Evolutionary conservation across 2,113 vertebrate genomes (phyloP), one percentile per base, ranked within the genome.

Genomic region (Scartelaos histophorus): DNA sequence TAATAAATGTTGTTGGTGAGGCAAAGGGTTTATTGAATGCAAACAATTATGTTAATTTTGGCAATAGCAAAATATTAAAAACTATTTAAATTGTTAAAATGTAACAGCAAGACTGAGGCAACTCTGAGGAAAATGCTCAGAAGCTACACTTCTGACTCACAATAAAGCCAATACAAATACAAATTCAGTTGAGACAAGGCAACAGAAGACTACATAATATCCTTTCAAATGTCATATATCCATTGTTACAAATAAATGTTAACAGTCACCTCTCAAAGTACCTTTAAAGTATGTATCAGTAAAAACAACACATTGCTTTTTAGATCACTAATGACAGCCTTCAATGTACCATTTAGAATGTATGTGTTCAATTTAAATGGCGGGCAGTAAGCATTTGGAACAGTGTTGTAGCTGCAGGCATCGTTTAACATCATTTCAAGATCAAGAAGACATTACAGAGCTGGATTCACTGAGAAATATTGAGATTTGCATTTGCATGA

Each of bases 321-420:
- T 12, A 21, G 17, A 43, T 43, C 29, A 21, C 9, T 64, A 17
- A n/a, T 64, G 34, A 38, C 16, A 21, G 29, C 10, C 3, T 17
- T 17, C 34, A 38, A n/a, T 64, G 61, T n/a, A 10, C 6, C 16
- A 62, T 38, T 38, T 10, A 38, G 9, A 64, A 13, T 34, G 25
- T n/a, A 13, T 11, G 6, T 34, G 58, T 34, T 34, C 29, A 29
- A 10, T 21, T 43, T 12, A 38, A 35, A 64, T 64, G 17, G 17
- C 29, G 38, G 29, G 16, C 58, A 70, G 58, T 24, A 69, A 46
- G 38, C 60, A 70, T 43, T 62, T 21, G 67, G 13, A 79, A 62
- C 24, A 47, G 16, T 13, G 11, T n/a, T 58, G 11, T 7, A 69
- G 67, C 57, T 29, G 45, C 49, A 66, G 45, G 66, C 54, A 46